These are phyloP conservation scores for Syrista parreyssii DNA, from an alignment of 2,888 invertebrate species.

Conservation along the genomic window DNA sequence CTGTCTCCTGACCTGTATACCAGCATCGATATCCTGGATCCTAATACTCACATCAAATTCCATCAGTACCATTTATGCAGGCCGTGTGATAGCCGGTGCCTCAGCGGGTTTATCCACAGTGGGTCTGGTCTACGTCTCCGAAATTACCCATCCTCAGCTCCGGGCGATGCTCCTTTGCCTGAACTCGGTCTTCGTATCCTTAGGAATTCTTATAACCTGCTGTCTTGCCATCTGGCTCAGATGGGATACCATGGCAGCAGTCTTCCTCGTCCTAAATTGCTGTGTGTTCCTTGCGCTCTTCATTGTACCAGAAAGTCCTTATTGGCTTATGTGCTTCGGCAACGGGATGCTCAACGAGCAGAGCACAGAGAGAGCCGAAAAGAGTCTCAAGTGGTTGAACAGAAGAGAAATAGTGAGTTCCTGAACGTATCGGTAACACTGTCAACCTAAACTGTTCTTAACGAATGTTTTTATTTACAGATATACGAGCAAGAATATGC, in stretches of 20 bases:
- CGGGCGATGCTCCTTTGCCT: conserved; percentile 70
- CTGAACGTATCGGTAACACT: not conserved
- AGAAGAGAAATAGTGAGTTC: conserved; percentile 57
- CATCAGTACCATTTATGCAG: conserved; percentile 67
- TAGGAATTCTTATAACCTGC: conserved; percentile 71
- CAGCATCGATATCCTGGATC: conserved; percentile 68
- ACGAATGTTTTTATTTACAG: conserved; percentile 26
- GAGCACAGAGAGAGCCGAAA: conserved; percentile 49
- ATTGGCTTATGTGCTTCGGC: conserved; percentile 69
- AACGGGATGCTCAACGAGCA: conserved; percentile 43
- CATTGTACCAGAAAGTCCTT: conserved; percentile 70
- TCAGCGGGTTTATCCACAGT: conserved; percentile 70
- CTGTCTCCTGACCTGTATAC: conserved; percentile 65
- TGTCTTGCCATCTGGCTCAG: conserved; percentile 66
- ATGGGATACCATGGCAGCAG: conserved; percentile 68
- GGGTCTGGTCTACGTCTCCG: conserved; percentile 70
- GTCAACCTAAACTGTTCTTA: not conserved
- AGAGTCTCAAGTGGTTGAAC: conserved; percentile 67
- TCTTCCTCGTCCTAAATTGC: conserved; percentile 62
- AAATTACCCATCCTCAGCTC: conserved; percentile 69
- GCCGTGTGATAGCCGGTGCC: conserved; percentile 69
- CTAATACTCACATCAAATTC: conserved; percentile 64
- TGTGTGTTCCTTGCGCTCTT: conserved; percentile 59
- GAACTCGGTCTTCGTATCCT: conserved; percentile 71
- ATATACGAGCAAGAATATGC: conserved; percentile 46